Evolutionary conservation across 2,113 vertebrate genomes (phyloP), one percentile per base, ranked within the genome.

Genomic region (Megaleporinus macrocephalus): DNA sequence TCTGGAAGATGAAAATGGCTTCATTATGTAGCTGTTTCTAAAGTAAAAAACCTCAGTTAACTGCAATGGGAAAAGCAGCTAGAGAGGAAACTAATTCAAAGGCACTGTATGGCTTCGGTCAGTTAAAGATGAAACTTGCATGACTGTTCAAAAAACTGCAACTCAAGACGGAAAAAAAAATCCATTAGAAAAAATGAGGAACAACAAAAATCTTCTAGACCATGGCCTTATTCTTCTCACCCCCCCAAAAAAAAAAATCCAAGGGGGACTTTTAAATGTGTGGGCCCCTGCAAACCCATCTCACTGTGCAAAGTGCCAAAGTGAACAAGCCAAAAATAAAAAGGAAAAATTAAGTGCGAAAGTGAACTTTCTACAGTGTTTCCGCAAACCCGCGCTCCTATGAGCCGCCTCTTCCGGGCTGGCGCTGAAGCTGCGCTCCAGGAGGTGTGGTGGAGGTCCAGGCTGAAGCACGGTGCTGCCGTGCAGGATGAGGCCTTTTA

Each of bases 101-200:
- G 97, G 98, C 97, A 99, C 98, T 98, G 96, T 97, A 96, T 97
- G 97, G 97, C 96, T 93, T 97, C 92, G 89, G 95, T 96, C 95
- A 95, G 89, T 91, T 95, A 95, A 96, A 91, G 94, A 97, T 95
- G 95, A 95, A 93, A 96, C 94, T 95, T 91, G 92, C 94, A 91
- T 93, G 91, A 94, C 93, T 89, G 89, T 95, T 94, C 91, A 92
- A 93, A n/a, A 94, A 92, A 88, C 80, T 78, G 73, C 76, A 87
- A 86, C 80, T 59, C 68, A 89, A 36, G 82, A 95, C 92, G 90
- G 94, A 93, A 92, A 94, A 94, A 93, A 95, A 22, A 55, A 22
- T 22, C 18, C 20, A 22, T 22, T 22, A 78, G 91, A 89, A 95
- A 94, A 94, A 92, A 88, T 92, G 93, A 93, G 89, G 93, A 92